These are phyloP conservation scores for Pipistrellus nathusii DNA, from an alignment of 2,797 vertebrate species.

Conservation along the genomic window DNA sequence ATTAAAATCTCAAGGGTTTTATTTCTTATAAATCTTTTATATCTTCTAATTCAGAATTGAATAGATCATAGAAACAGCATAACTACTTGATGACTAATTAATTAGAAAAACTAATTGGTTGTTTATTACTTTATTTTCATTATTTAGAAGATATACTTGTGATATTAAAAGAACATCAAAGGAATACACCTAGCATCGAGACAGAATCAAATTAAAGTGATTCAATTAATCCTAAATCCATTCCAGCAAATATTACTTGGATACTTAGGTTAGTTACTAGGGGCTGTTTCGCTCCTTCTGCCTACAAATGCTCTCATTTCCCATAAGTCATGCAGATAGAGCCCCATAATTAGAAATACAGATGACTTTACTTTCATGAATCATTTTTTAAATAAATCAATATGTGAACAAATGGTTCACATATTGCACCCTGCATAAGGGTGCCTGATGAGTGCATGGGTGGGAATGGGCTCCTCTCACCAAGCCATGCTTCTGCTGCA, in stretches of 20 bases:
- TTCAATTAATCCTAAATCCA: not conserved
- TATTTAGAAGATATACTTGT: conserved; percentile 18
- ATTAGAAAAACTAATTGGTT: conserved; percentile 41
- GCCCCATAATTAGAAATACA: not conserved
- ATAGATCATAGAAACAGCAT: conserved; percentile 34
- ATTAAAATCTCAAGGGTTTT: conserved; percentile 36
- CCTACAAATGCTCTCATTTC: not conserved
- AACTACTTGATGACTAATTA: conserved; percentile 49
- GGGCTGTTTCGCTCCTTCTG: not conserved
- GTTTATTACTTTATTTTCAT: conserved; percentile 65
- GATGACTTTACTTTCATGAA: not conserved
- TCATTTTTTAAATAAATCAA: not conserved
- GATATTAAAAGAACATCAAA: not conserved
- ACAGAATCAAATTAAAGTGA: conserved; percentile 43
- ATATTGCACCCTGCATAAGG: not conserved
- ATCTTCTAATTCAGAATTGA: not conserved
- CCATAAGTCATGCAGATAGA: not conserved
- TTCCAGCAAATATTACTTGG: not conserved
- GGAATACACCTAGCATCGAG: not conserved
- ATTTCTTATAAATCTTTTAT: conserved; percentile 48
- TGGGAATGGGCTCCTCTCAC: not conserved
- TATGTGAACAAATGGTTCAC: not conserved
- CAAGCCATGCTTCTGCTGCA: not conserved
- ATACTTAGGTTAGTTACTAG: not conserved
- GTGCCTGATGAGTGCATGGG: not conserved